A percentile compares a stretch with the other conserved stretches of the same genome.
Evolutionary conservation across 2,113 vertebrate genomes (phyloP).

Genomic region (Takifugu bimaculatus): DNA sequence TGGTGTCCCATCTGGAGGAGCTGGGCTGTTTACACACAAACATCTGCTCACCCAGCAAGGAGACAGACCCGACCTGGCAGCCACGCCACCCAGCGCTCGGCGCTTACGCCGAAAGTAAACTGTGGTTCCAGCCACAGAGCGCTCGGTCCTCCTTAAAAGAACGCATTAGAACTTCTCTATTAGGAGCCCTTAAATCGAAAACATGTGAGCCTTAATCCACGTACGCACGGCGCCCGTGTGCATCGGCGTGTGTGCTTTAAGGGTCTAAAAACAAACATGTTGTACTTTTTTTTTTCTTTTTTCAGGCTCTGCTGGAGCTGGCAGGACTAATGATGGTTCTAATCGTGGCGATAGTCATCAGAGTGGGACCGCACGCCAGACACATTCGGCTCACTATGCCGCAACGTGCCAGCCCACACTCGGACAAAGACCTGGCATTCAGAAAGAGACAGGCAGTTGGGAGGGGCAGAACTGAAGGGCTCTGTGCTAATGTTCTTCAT

Average conservation of each 20-base stretch:
- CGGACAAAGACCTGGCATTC: slow-evolving; percentile 25
- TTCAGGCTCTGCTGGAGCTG: slow-evolving; percentile 55
- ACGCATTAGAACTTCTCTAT: slow-evolving; percentile 37
- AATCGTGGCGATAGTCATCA: slow-evolving; percentile 69
- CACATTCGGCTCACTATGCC: slow-evolving; percentile 44
- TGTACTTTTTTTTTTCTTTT: slow-evolving; percentile 18
- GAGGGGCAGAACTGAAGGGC: not conserved
- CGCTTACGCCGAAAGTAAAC: slow-evolving; percentile 47
- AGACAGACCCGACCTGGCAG: slow-evolving; percentile 42
- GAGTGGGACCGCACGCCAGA: slow-evolving; percentile 59
- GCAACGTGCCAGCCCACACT: slow-evolving; percentile 47
- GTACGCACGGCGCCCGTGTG: slow-evolving; percentile 7
- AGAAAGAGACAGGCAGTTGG: slow-evolving; percentile 14
- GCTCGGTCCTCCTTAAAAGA: slow-evolving; percentile 9
- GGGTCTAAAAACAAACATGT: slow-evolving; percentile 45
- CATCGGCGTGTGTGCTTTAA: not conserved
- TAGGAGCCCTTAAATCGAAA: slow-evolving; percentile 37
- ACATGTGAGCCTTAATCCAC: slow-evolving; percentile 40
- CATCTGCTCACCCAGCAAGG: slow-evolving; percentile 53
- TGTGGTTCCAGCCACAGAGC: slow-evolving; percentile 13
- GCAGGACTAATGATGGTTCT: slow-evolving; percentile 64
- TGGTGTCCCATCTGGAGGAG: slow-evolving; percentile 56
- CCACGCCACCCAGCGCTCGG: slow-evolving; percentile 15
- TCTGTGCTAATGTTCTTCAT: not conserved
- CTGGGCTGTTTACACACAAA: slow-evolving; percentile 57